A percentile compares a stretch with the other conserved stretches of the same genome.
Evolutionary conservation across 2,113 vertebrate species (phyloP).

Genomic region (Colaptes auratus): DNA sequence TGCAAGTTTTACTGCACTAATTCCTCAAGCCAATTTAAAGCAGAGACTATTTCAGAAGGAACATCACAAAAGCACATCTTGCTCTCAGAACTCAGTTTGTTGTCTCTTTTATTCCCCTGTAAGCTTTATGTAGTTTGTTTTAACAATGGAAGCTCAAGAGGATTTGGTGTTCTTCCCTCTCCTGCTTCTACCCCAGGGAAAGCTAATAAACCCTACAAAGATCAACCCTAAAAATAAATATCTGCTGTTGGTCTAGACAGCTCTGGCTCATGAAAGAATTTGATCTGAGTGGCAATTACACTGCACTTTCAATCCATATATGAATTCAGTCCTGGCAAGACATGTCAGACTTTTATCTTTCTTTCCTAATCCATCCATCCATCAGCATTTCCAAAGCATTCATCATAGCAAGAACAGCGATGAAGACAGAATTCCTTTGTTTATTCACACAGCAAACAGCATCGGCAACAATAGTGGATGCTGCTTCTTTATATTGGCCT

Average conservation of each 20-base stretch:
- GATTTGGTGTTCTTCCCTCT: conserved; percentile 28
- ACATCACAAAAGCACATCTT: not conserved
- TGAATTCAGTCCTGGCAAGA: not conserved
- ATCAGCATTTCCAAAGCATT: conserved; percentile 26
- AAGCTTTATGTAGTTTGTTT: not conserved
- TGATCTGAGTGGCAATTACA: conserved; percentile 42
- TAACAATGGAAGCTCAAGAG: conserved; percentile 26
- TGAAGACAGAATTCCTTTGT: conserved; percentile 1
- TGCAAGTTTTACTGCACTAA: not conserved
- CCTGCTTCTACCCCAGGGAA: conserved; percentile 18
- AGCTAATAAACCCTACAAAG: conserved; percentile 51
- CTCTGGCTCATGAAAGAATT: conserved; percentile 49
- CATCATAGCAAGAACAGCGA: not conserved
- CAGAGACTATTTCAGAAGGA: not conserved
- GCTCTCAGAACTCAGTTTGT: not conserved
- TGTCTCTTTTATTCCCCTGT: not conserved
- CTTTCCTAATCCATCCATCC: conserved; percentile 27
- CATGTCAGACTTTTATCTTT: not conserved
- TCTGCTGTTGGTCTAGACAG: conserved; percentile 51
- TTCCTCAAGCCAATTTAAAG: not conserved
- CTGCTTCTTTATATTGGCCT: not conserved
- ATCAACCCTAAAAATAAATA: conserved; percentile 62
- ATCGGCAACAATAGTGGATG: not conserved
- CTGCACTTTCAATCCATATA: not conserved
- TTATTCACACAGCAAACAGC: conserved; percentile 3